Evolutionary conservation across 2,888 invertebrate genomes (phyloP).

Genomic region (Leptothorax acervorum): DNA sequence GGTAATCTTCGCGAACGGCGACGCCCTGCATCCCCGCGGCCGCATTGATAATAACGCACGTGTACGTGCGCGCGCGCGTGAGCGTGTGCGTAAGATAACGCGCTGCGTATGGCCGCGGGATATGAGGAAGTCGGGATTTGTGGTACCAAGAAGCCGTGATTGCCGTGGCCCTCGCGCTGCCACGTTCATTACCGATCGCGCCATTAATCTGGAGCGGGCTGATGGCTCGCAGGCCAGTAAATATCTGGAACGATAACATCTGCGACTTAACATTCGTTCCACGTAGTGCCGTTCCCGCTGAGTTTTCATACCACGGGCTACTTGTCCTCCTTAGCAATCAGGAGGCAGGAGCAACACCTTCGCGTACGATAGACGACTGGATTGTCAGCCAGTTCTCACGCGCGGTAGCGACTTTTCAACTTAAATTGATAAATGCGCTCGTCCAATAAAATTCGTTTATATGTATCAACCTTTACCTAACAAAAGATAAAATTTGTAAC

Average conservation of each 20-base stretch:
- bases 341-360: slow-evolving; percentile 44
- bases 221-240: slow-evolving; percentile 80
- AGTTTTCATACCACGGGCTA: slow-evolving; percentile 68
- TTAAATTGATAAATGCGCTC: slow-evolving; percentile 14
- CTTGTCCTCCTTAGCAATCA: slow-evolving; percentile 66
- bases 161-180: slow-evolving; percentile 75
- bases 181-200: slow-evolving; percentile 83
- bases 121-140: slow-evolving; percentile 77
- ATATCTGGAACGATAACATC: slow-evolving; percentile 82
- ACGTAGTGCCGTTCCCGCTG: slow-evolving; percentile 62
- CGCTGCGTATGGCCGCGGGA: slow-evolving; percentile 64
- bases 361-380: slow-evolving; percentile 42
- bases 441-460: background rate
- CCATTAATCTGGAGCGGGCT: slow-evolving; percentile 81
- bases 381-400: slow-evolving; percentile 11
- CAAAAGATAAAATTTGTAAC: background rate
- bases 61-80: slow-evolving; percentile 42
- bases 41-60: slow-evolving; percentile 75
- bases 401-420: slow-evolving; percentile 5
- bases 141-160: slow-evolving; percentile 78
- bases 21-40: slow-evolving; percentile 58
- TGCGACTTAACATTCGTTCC: slow-evolving; percentile 76
- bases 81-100: slow-evolving; percentile 64
- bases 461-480: background rate
- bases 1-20: slow-evolving; percentile 53